Percentiles rank a stretch among this genome's conserved stretches.
Conservation (phyloP, 2,888 invertebrate genomes). For the Leptothorax acervorum region DNA sequence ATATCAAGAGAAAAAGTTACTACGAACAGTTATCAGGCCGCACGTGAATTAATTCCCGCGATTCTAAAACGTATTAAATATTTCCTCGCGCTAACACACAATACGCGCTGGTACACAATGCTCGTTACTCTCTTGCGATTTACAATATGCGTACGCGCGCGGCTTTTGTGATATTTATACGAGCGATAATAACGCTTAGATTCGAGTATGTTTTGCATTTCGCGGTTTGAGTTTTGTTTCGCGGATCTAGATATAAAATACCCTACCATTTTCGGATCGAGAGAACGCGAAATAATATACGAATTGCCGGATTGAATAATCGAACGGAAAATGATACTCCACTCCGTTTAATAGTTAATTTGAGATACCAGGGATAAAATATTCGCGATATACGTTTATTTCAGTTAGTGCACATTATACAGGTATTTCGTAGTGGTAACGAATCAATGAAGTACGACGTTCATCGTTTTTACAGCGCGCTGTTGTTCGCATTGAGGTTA, state of each 20-base stretch:
- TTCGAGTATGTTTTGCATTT: neutral
- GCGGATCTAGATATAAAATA: neutral
- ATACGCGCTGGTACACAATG: neutral
- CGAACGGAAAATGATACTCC: constrained; percentile 4
- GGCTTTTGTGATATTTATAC: neutral
- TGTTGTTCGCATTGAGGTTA: neutral
- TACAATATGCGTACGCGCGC: neutral
- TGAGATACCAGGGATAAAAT: neutral
- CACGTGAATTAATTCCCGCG: neutral
- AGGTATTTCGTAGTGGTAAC: neutral
- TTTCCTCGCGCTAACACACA: neutral
- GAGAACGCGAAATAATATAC: no score
- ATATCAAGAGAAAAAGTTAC: neutral
- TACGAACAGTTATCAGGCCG: neutral
- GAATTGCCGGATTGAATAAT: neutral
- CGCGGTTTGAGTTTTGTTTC: neutral
- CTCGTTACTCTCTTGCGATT: neutral
- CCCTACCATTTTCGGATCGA: neutral
- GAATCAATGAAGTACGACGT: neutral
- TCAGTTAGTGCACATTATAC: neutral
- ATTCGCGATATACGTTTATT: constrained; percentile 5
- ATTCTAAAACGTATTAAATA: neutral
- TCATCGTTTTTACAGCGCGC: neutral
- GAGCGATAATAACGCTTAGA: neutral
- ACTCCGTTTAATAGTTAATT: constrained; percentile 9